A percentile compares a stretch with the other conserved stretches of the same genome.
phyloP scores from a whole-genome alignment of 2,113 vertebrate genomes.

The Coracopsis vasa region DNA sequence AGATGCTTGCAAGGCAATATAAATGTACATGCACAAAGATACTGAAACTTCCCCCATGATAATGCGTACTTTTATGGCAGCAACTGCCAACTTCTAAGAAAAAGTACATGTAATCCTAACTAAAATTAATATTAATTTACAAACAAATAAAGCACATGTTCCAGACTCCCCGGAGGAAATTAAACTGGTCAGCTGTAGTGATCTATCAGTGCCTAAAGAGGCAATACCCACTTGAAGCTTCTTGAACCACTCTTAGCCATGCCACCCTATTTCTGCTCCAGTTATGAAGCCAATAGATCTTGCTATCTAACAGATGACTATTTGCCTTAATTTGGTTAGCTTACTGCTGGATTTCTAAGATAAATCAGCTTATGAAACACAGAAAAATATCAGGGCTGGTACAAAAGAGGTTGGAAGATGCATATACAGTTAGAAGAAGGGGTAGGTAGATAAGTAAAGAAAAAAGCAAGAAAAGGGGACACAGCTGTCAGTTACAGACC shows the following conservation, averaged over 20 bases:
- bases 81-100: neutral
- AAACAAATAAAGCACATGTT: neutral
- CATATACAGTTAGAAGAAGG: neutral
- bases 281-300: neutral
- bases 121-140: neutral
- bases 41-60: rapidly evolving
- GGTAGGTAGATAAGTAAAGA: neutral
- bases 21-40: neutral
- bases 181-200: neutral
- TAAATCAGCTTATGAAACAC: neutral
- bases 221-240: neutral
- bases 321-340: neutral
- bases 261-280: neutral
- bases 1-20: neutral
- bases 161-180: neutral
- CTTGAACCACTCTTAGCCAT: neutral
- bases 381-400: neutral
- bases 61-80: neutral
- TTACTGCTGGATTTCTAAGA: neutral
- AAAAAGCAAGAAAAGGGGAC: neutral
- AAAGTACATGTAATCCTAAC: neutral
- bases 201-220: neutral
- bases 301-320: neutral
- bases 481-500: neutral
- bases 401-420: neutral